Conservation (phyloP, 2,797 vertebrate genomes). For the Macrochelys suwanniensis region DNA sequence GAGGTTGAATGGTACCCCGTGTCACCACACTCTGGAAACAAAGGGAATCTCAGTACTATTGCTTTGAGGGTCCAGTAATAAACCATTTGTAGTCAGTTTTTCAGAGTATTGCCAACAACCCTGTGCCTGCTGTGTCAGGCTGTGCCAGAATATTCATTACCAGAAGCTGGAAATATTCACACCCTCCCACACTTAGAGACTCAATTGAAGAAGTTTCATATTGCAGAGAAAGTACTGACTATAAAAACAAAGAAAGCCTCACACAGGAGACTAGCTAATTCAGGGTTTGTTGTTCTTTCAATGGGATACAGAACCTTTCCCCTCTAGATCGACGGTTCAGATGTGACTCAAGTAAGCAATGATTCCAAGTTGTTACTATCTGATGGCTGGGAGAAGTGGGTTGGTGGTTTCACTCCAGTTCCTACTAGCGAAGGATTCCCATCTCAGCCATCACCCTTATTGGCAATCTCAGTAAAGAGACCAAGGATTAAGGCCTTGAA, state of each 20-base stretch:
- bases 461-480: background rate
- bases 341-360: background rate
- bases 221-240: conserved; percentile 69
- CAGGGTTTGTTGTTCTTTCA: background rate
- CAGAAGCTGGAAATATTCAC: conserved; percentile 73
- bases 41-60: conserved; percentile 42
- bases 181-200: conserved; percentile 65
- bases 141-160: conserved; percentile 70
- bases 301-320: conserved; percentile 28
- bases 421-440: background rate
- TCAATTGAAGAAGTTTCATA: conserved; percentile 61
- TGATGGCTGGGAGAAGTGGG: background rate
- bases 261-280: background rate
- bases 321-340: background rate
- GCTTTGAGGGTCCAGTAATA: background rate
- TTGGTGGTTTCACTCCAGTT: background rate
- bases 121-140: conserved; percentile 24
- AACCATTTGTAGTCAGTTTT: conserved; percentile 36
- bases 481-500: background rate
- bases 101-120: background rate
- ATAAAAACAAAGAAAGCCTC: conserved; percentile 61
- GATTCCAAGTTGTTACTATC: background rate
- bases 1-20: background rate
- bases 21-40: background rate
- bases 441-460: background rate